Evolutionary conservation across 2,113 vertebrate genomes (phyloP).

Genomic region (Pseudopodoces humilis): DNA sequence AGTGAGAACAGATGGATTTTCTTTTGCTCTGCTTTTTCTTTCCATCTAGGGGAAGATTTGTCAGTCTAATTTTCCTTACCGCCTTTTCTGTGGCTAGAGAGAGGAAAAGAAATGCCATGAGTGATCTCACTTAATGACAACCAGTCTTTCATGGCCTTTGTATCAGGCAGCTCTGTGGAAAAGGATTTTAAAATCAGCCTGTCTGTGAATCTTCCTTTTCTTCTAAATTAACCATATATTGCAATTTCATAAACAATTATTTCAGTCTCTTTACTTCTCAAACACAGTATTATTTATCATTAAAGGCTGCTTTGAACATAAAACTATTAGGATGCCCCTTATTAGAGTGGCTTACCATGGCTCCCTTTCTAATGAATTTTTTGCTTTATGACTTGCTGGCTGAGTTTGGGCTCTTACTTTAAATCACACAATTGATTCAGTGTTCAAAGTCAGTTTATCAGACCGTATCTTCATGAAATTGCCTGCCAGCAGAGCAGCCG

Average conservation of each 20-base stretch:
- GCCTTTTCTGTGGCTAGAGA: not conserved
- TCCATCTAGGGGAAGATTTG: not conserved
- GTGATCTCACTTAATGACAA: not conserved
- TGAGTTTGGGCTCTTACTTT: slow-evolving; percentile 24
- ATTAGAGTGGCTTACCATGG: slow-evolving; percentile 4
- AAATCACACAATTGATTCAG: slow-evolving; percentile 58
- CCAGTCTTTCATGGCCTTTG: not conserved
- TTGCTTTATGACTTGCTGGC: slow-evolving; percentile 54
- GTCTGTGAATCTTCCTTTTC: not conserved
- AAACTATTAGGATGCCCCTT: slow-evolving; percentile 21
- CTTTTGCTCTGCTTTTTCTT: slow-evolving; percentile 17
- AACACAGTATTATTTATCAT: slow-evolving; percentile 11
- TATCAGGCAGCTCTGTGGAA: not conserved
- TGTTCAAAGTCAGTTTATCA: slow-evolving; percentile 57
- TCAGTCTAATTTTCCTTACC: not conserved
- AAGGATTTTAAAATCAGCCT: slow-evolving; percentile 6
- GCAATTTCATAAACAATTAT: slow-evolving; percentile 36
- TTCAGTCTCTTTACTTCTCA: slow-evolving; percentile 24
- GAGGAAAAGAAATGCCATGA: not conserved
- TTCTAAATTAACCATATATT: slow-evolving; percentile 1
- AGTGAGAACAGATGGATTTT: not conserved
- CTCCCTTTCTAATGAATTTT: slow-evolving; percentile 49
- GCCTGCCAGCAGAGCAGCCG: slow-evolving; percentile 29
- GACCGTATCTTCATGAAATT: slow-evolving; percentile 48
- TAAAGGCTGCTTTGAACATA: slow-evolving; percentile 20